Evolutionary conservation across 2,797 vertebrate species (phyloP), one percentile per base, ranked within the genome.

Genomic region (Ceryle rudis): DNA sequence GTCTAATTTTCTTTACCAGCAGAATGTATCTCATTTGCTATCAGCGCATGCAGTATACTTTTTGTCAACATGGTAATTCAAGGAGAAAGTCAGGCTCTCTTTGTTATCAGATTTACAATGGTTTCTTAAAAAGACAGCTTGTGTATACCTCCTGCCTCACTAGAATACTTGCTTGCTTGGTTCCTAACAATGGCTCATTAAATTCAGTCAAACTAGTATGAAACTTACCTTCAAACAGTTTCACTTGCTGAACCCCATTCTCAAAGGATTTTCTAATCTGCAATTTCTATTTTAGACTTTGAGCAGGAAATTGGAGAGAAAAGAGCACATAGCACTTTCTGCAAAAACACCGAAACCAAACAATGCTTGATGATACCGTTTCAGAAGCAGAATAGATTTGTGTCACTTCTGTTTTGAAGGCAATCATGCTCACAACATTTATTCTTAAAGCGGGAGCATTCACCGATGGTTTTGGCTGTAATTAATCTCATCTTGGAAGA

Each of bases 201-300:
- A 97, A 97, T 97, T 96, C 97, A 97, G 86, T 96, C 97, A 97
- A 98, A 98, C 94, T 97, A 97, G 97, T 97, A 97, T 91, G 97
- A 98, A 98, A 98, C 96, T 97, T 97, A 98, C 97, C 98, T 98
- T 98, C 97, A 98, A 98, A 98, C 90, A 96, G 78, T 98, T 98
- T 96, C 88, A 92, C 82, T 97, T 93, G 89, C 95, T 97, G 95
- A 97, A 97, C 89, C 97, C 91, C 94, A 81, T 58, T 97, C 97
- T 98, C 97, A 97, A 98, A 97, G 96, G 96, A 96, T 96, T 98
- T 97, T 97, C 97, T 97, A 97, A 98, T 97, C 96, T 97, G 95
- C 96, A 97, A 97, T 98, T 98, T 98, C 97, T 96, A 97, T 96
- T 97, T 97, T 93, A 95, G 95, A 95, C 92, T 96, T 96, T 97